Percentiles rank a stretch among this genome's conserved stretches.
These are phyloP conservation scores for Phytoseiulus persimilis DNA, from an alignment of 2,888 invertebrate genomes.

Conservation along the genomic window DNA sequence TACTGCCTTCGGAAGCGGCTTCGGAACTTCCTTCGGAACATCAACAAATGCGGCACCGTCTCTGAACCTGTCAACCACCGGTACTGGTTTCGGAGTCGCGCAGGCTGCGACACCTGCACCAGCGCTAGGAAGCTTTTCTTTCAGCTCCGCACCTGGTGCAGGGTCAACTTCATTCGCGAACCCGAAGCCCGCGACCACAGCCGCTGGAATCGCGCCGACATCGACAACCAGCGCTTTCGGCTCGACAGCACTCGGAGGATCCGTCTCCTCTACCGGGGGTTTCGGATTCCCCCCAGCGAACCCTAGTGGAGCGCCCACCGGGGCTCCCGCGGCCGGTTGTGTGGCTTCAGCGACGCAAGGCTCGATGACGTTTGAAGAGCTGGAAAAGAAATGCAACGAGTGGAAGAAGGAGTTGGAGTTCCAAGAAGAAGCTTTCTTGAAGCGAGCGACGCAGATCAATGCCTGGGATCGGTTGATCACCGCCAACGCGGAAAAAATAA, in stretches of 20 bases:
- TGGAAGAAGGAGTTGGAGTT: slow-evolving; percentile 87
- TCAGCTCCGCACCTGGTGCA: slow-evolving; percentile 11
- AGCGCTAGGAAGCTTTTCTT: slow-evolving; percentile 15
- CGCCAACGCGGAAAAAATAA: slow-evolving; percentile 74
- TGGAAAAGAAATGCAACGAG: slow-evolving; percentile 85
- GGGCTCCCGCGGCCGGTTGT: slow-evolving; percentile 42
- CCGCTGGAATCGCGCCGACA: slow-evolving; percentile 42
- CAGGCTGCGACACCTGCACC: slow-evolving; percentile 39
- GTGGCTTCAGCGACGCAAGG: slow-evolving; percentile 42
- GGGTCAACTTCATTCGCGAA: slow-evolving; percentile 40
- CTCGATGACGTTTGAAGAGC: slow-evolving; percentile 66
- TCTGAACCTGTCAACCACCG: not conserved
- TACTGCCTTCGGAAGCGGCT: not conserved
- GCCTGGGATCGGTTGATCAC: slow-evolving; percentile 87
- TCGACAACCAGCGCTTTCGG: slow-evolving; percentile 45
- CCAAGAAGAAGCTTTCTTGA: slow-evolving; percentile 81
- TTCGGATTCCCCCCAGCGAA: not conserved
- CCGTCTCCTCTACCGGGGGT: not conserved
- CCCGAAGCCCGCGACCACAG: slow-evolving; percentile 31
- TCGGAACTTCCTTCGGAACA: not conserved
- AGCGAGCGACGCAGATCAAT: slow-evolving; percentile 89
- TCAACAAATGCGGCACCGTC: not conserved
- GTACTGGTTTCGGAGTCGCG: slow-evolving; percentile 39
- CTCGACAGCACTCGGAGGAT: not conserved
- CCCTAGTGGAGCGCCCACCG: slow-evolving; percentile 39